phyloP scores from a whole-genome alignment of 2,888 invertebrate species.

The Caenorhabditis wallacei region DNA sequence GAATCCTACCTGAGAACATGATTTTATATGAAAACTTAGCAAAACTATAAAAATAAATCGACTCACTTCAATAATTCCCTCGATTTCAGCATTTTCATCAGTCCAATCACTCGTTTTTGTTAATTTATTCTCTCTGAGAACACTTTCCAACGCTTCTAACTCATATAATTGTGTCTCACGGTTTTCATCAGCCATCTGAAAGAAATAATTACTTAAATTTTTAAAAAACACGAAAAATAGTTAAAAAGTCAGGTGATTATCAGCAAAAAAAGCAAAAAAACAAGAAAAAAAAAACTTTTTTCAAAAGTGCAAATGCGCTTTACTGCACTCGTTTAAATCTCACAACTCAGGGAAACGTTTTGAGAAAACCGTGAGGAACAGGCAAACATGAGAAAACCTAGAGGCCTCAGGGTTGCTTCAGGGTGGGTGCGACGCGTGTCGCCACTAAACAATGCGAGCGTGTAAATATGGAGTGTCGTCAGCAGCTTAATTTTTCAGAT shows the following conservation, averaged over 20 bases:
- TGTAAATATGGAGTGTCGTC: no score
- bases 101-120: constrained; percentile 52
- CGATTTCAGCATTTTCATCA: constrained; percentile 24
- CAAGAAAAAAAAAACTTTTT: background rate
- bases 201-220: background rate
- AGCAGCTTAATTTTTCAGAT: no score
- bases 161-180: constrained; percentile 47
- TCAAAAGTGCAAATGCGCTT: background rate
- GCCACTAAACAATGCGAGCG: no score
- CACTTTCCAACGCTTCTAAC: constrained; percentile 60
- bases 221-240: background rate
- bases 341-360: no score
- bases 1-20: constrained; percentile 40
- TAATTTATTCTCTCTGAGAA: constrained; percentile 52
- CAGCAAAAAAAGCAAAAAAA: constrained; percentile 1
- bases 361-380: no score
- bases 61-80: constrained; percentile 46
- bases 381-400: no score
- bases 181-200: constrained; percentile 44
- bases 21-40: background rate
- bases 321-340: no score
- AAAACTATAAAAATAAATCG: background rate
- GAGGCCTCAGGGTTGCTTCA: no score
- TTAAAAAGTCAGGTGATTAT: constrained; percentile 1
- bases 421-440: no score